Base-by-base conservation (phyloP, 1,140 invertebrate genomes). In the Drosophila busckii region DNA sequence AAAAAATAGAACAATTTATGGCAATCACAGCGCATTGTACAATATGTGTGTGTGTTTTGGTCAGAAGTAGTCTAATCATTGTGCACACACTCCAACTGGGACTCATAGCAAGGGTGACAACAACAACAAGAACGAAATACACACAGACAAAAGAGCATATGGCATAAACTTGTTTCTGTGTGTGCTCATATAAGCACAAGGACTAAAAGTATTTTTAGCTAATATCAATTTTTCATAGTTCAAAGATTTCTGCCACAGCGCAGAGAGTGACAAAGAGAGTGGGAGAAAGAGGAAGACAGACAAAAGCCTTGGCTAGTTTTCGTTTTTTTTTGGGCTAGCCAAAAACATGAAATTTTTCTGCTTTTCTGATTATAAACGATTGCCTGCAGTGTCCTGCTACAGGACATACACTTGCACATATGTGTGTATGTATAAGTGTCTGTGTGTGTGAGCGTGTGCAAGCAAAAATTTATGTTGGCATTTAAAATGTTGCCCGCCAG, bases 211-310 rank as follows among this genome's bases (percentile, higher is more conserved):
- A 82, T 82, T 83, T 82, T 82, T 70, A 82, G 75, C 75, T 83
- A 82, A 82, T 82, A 82, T 82, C 75, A 82, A 82, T 82, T 82
- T 82, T 82, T 82, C 75, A 82, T 82, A 82, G 75, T 83, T 82
- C 75, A 82, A 82, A 82, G 75, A 82, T 83, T 82, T 83, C 70
- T 38, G 62, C 48, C n/a, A n/a, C 20, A 53, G 34, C 49, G 15
- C 8, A 23, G 37, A 13, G 9, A 22, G 23, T 2, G 12, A 17
- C 7, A 10, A 12, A 22, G 17, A 35, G 29, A 31, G 20, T 26
- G 10, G 23, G 22, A 54, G 23, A 52, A 29, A 37, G 26, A 55
- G 32, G 38, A 40, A 50, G 19, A 54, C 44, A 52, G 20, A 6
- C 5, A 45, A 25, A 32, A 28, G 42, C 26, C 49, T 46, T 62